These are phyloP conservation scores for Drosophila sproati DNA, from an alignment of 1,140 invertebrate genomes.

Conservation along the genomic window DNA sequence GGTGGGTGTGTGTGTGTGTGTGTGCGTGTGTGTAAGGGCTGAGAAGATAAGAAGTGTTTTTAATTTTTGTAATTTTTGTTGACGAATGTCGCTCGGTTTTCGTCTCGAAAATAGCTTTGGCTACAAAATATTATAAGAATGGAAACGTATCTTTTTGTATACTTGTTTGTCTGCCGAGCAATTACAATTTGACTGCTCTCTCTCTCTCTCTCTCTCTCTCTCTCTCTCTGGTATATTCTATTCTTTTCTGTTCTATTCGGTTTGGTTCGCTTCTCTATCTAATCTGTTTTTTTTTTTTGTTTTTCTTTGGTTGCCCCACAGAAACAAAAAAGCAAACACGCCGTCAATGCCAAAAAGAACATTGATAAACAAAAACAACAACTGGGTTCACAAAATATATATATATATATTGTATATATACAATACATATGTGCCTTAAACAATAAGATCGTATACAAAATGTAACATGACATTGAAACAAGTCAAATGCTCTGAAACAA, in stretches of 20 bases:
- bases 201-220: neutral
- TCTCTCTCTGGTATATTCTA: conserved; percentile 14
- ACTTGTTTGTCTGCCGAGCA: conserved; percentile 13
- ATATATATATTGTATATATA: neutral
- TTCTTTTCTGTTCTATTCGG: conserved; percentile 17
- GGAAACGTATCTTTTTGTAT: conserved; percentile 38
- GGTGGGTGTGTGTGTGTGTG: neutral
- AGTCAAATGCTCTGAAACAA: conserved; percentile 66
- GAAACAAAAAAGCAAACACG: conserved; percentile 30
- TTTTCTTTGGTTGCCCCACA: conserved; percentile 56
- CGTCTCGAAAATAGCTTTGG: conserved; percentile 29
- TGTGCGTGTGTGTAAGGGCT: neutral
- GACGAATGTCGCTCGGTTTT: neutral
- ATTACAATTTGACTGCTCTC: conserved; percentile 17
- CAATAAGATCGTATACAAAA: conserved; percentile 37
- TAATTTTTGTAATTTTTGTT: conserved; percentile 1
- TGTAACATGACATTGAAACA: conserved; percentile 80
- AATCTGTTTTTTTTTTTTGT: conserved; percentile 31
- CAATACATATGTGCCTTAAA: conserved; percentile 17
- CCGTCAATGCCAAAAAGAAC: conserved; percentile 68
- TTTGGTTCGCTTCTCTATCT: conserved; percentile 53
- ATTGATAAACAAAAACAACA: conserved; percentile 31
- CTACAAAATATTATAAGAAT: conserved; percentile 35
- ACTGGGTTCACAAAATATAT: conserved; percentile 13
- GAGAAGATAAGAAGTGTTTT: conserved; percentile 12